phyloP scores from a whole-genome alignment of 2,888 invertebrate species.

The Stegana nigrithorax region DNA sequence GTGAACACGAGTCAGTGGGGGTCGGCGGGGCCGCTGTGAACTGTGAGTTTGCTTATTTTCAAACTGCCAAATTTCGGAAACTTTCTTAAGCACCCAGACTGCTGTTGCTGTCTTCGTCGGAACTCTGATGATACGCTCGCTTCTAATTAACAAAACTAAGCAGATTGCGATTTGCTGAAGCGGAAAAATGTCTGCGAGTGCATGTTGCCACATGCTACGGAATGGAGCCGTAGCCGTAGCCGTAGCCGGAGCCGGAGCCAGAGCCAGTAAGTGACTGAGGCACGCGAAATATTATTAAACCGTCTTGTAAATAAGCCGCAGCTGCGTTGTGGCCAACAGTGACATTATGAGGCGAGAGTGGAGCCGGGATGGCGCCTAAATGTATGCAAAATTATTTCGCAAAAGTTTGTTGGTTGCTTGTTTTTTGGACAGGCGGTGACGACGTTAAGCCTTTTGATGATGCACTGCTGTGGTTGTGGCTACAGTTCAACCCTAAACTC shows the following conservation, averaged over 20 bases:
- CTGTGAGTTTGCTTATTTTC: constrained; percentile 7
- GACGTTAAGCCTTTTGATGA: constrained; percentile 59
- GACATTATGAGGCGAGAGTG: background rate
- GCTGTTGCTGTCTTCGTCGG: constrained; percentile 4
- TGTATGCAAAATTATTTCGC: constrained; percentile 64
- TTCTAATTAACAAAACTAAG: constrained; percentile 60
- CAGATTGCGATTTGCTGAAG: constrained; percentile 61
- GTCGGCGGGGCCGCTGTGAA: too few relatives aligned
- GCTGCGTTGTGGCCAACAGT: constrained; percentile 35
- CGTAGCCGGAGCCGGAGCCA: constrained; percentile 30
- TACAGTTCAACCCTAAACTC: too few relatives aligned
- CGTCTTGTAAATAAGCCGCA: constrained; percentile 61
- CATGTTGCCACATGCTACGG: background rate
- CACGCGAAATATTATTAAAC: constrained; percentile 56
- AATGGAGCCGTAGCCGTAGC: constrained; percentile 21
- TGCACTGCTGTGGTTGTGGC: constrained; percentile 33
- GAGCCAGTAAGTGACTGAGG: too few relatives aligned
- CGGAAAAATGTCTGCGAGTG: constrained; percentile 47
- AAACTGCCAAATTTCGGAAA: background rate
- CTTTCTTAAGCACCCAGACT: background rate
- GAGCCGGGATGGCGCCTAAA: constrained; percentile 42
- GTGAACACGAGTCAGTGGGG: background rate
- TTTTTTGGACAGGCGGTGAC: constrained; percentile 30
- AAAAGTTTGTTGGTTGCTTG: constrained; percentile 44
- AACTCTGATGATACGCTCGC: constrained; percentile 27